Conservation (phyloP, 1,140 invertebrate genomes). For the Philopotamus ludificatus region DNA sequence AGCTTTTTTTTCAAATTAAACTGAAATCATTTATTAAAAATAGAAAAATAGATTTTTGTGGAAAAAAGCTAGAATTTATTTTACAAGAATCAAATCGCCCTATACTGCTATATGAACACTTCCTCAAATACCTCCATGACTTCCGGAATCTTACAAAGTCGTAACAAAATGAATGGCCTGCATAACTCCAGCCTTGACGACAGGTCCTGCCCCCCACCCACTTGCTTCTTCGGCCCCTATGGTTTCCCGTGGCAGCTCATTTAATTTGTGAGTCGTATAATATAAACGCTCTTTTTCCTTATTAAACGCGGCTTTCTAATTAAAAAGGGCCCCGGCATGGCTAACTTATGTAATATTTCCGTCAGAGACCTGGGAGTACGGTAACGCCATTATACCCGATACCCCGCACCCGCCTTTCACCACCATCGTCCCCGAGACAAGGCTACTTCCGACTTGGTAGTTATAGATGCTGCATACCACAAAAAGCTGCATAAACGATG, state of each 20-base stretch:
- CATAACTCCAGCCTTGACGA: not conserved
- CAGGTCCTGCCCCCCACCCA: constrained; percentile 8
- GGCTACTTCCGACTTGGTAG: too few species aligned
- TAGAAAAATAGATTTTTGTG: too few species aligned
- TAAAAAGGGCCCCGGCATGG: constrained; percentile 6
- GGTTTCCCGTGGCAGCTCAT: too few species aligned
- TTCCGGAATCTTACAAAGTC: too few species aligned
- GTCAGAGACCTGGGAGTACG: not conserved
- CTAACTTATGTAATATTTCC: not conserved
- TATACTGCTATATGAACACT: too few species aligned
- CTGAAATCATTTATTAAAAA: too few species aligned
- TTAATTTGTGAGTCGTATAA: constrained; percentile 12
- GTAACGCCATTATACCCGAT: constrained; percentile 1
- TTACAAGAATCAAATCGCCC: too few species aligned
- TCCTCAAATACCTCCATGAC: too few species aligned
- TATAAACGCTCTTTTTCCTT: constrained; percentile 26
- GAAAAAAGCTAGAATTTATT: too few species aligned
- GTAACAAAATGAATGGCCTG: too few species aligned
- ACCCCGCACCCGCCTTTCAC: not conserved
- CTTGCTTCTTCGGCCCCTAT: not conserved
- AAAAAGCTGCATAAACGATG: not conserved
- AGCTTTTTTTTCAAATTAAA: too few species aligned
- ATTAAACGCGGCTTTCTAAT: constrained; percentile 27
- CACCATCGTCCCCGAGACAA: not conserved
- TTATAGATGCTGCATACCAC: not conserved